Evolutionary conservation across 2,797 vertebrate species (phyloP).

Genomic region (Coregonus ussuriensis): DNA sequence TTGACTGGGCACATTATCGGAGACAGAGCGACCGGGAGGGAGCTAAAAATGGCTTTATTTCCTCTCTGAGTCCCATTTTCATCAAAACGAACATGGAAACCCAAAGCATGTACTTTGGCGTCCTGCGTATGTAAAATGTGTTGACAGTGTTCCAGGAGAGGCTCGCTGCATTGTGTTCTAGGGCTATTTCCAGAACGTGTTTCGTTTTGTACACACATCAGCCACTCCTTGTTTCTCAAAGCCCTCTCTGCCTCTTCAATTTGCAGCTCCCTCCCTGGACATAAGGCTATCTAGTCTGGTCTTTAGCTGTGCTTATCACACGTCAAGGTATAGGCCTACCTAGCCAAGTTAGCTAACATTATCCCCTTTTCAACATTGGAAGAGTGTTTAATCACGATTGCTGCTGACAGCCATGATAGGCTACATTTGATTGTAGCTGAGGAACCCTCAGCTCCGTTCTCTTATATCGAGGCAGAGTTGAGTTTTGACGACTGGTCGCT

Average conservation of each 20-base stretch:
- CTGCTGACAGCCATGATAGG: no score
- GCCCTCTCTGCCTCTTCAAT: slow-evolving; percentile 21
- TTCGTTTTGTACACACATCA: slow-evolving; percentile 32
- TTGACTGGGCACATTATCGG: slow-evolving; percentile 76
- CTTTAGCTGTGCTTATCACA: not conserved
- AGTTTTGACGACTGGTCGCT: no score
- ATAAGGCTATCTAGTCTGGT: slow-evolving; percentile 13
- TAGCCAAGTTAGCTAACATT: no score
- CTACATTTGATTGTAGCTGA: no score
- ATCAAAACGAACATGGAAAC: slow-evolving; percentile 73
- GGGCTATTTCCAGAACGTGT: not conserved
- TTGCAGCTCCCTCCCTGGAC: slow-evolving; percentile 13
- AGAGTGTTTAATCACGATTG: no score
- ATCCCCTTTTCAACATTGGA: no score
- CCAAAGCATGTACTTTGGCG: slow-evolving; percentile 45
- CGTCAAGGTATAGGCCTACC: no score
- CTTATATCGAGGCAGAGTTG: no score
- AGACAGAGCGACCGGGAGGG: slow-evolving; percentile 31
- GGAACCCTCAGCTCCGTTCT: no score
- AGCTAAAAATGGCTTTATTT: slow-evolving; percentile 77
- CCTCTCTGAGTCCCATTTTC: slow-evolving; percentile 73
- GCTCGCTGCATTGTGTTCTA: slow-evolving; percentile 40
- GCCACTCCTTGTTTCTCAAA: slow-evolving; percentile 35
- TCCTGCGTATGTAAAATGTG: slow-evolving; percentile 52
- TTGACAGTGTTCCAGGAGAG: slow-evolving; percentile 62